Percentiles rank a stretch among this genome's conserved stretches.
Conservation (phyloP, 2,113 vertebrate species). For the Beaufortia kweichowensis region DNA sequence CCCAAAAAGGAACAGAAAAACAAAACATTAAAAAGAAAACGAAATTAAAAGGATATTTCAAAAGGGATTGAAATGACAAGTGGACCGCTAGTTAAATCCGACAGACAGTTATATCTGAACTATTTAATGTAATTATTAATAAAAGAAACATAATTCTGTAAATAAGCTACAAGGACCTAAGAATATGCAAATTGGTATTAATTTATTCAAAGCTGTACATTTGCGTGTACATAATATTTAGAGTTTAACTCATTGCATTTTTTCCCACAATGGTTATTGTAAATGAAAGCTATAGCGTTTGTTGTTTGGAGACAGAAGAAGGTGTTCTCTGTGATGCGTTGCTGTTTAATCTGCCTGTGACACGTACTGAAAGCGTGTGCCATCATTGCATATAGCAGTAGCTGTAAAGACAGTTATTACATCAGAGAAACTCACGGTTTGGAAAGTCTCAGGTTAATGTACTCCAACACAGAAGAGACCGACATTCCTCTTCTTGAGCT, state of each 20-base stretch:
- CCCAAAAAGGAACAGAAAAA: conserved; percentile 51
- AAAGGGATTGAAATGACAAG: conserved; percentile 64
- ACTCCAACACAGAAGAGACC: conserved; percentile 78
- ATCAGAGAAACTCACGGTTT: conserved; percentile 42
- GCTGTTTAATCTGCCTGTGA: conserved; percentile 78
- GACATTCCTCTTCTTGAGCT: conserved; percentile 65
- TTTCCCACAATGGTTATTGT: conserved; percentile 92
- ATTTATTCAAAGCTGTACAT: conserved; percentile 99
- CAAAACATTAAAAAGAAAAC: not conserved
- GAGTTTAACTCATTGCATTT: conserved; percentile 83
- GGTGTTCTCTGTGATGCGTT: conserved; percentile 78
- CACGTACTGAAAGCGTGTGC: conserved; percentile 75
- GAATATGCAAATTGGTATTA: conserved; percentile 99
- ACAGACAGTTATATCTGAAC: conserved; percentile 75
- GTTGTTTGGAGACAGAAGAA: conserved; percentile 82
- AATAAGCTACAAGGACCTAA: conserved; percentile 96
- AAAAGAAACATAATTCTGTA: conserved; percentile 95
- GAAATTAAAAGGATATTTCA: conserved; percentile 58
- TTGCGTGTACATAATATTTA: conserved; percentile 96
- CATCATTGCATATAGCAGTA: conserved; percentile 69
- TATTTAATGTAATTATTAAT: conserved; percentile 94
- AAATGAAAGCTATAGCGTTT: conserved; percentile 88
- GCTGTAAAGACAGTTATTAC: conserved; percentile 69
- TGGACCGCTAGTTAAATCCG: conserved; percentile 67
- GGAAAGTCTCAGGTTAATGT: conserved; percentile 91